Evolutionary conservation across 2,888 invertebrate species (phyloP), one percentile per base, ranked within the genome.

Genomic region (Eustalomyia histrio): DNA sequence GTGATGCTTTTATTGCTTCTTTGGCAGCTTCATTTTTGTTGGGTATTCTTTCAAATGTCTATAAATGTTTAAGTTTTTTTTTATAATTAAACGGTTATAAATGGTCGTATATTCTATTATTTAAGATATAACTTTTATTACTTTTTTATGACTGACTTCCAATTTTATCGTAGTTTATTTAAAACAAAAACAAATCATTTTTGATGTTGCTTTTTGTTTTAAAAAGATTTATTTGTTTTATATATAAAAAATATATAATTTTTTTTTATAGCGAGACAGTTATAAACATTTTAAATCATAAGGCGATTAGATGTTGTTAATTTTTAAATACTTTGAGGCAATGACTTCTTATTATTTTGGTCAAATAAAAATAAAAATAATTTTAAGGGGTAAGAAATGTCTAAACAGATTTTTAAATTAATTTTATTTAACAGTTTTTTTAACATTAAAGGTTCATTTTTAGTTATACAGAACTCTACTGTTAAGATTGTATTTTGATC

Each of bases 291-390:
- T 75, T 17, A 61, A 52, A 61, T 53, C 43, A 35, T 61, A 67
- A 75, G 60, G 33, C 43, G 75, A 53, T 75, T 75, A 75, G 18
- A 16, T 53, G 52, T 33, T 53, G 18, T 29, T 12, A 47, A 29
- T 29, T 52, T 16, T 21, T 16, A 60, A 39, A 60, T 60, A 18
- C 7, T 21, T 17, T 50, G 16, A 33, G 39, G 33, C 2, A 55
- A 17, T 60, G 29, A 3, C 29, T 29, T 7, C 29, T 29, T 6
- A 29, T 29, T 1, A 29, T 29, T 24, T 3, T 24, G 5, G 24
- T 24, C 5, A 5, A 24, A 24, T 24, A 24, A 24, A 24, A 24
- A 24, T 24, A 24, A 24, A 24, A 24, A 24, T 2, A 24, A 5
- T n/a, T n/a, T n/a, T n/a, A n/a, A n/a, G n/a, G n/a, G n/a, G n/a